Evolutionary conservation across 2,888 invertebrate species (phyloP).

Genomic region (Clanis bilineata): DNA sequence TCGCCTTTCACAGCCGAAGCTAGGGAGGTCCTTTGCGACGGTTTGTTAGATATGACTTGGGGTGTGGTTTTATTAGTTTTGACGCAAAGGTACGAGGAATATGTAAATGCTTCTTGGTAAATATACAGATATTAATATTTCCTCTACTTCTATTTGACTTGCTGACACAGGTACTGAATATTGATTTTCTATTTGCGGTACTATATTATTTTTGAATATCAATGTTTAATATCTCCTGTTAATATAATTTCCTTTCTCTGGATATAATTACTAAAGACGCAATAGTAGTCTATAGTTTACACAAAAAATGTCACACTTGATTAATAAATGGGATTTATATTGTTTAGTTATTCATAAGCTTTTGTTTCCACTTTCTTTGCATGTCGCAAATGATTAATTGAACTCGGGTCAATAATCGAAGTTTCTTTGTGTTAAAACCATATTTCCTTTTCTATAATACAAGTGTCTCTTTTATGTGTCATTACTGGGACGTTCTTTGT

Average conservation of each 20-base stretch:
- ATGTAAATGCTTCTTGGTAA: too few species aligned
- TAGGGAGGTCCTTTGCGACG: not conserved
- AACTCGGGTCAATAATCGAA: not conserved
- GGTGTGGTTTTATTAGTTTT: not conserved
- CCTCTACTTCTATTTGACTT: too few species aligned
- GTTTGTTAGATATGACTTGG: not conserved
- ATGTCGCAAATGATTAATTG: not conserved
- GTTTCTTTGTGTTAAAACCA: not conserved
- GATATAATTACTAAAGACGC: too few species aligned
- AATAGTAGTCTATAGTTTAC: not conserved
- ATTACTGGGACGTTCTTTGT: not conserved
- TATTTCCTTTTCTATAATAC: not conserved
- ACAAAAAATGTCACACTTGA: not conserved
- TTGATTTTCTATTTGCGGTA: too few species aligned
- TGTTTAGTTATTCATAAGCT: not conserved
- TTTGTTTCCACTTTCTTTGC: not conserved
- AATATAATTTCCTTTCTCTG: too few species aligned
- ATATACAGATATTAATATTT: too few species aligned
- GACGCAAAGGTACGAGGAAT: not conserved
- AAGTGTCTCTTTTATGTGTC: not conserved
- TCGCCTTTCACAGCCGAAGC: conserved; percentile 14
- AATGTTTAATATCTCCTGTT: too few species aligned
- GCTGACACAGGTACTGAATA: too few species aligned
- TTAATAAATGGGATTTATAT: not conserved
- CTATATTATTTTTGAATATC: too few species aligned